Base-by-base conservation (phyloP, 1,140 invertebrate species). In the Stegodyphus mimosarum region DNA sequence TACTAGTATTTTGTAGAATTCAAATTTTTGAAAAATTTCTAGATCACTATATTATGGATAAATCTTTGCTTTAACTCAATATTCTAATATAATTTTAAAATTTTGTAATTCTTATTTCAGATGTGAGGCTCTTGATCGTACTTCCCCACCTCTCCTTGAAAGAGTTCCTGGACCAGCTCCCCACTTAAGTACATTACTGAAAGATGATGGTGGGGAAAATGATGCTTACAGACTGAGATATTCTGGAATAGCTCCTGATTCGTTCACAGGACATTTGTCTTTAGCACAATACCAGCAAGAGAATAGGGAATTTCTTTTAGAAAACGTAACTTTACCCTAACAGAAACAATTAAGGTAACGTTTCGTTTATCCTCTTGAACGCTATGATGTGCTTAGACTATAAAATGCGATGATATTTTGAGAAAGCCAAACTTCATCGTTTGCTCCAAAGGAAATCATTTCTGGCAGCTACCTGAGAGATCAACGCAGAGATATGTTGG, bases 171-270 rank as follows among this genome's bases (percentile, higher is more conserved):
- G 69, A 6, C 66, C 83, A 18, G 66, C 66, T 50, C 73, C 73
- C 6, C 64, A 76, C 9, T 67, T 85, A 17, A 75, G 73, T 50
- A 69, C 83, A 15, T 48, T 76, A 49, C 53, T 86, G 5, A 49
- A 60, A 49, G 75, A 78, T 17, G 83, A 86, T 49, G 83, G 83
- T 5, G 83, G 75, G 18, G 74, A 86, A 48, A 78, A 72, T n/a
- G 83, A 86, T 66, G 69, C 83, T 17, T 86, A 86, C 17, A 66
- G 69, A 50, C 60, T 86, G 48, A 15, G 83, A 33, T 72, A 86
- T 9, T 48, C 74, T 10, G 72, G 50, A 18, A 55, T 75, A 15
- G 74, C 55, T 48, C 71, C 72, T 17, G 64, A 69, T n/a, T 18
- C 52, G 0, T 64, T 71, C 50, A 17, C 50, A n/a, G 83, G 73